These are phyloP conservation scores for Mus minutoides DNA, from an alignment of 2,797 vertebrate genomes.

Conservation along the genomic window DNA sequence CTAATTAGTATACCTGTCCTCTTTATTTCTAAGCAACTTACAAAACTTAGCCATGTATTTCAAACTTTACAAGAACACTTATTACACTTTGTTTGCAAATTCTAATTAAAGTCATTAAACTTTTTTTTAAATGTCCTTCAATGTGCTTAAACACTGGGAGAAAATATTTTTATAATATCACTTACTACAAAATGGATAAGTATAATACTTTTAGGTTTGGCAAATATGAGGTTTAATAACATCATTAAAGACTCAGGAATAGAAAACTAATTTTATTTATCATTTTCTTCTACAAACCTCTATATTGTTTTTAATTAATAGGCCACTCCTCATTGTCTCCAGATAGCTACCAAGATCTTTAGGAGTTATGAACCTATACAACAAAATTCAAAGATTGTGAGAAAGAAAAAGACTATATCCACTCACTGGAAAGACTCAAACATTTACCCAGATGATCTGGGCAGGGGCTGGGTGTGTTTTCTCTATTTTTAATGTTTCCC, in stretches of 20 bases:
- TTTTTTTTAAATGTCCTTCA: conserved; percentile 40
- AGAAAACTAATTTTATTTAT: not conserved
- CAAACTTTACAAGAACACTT: conserved; percentile 20
- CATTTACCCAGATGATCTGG: not conserved
- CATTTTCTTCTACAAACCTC: not conserved
- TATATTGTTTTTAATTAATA: not conserved
- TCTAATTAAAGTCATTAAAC: not conserved
- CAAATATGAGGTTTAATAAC: not conserved
- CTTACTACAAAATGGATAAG: not conserved
- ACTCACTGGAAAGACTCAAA: not conserved
- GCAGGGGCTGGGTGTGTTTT: not conserved
- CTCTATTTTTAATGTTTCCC: conserved; percentile 31
- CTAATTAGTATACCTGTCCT: not conserved
- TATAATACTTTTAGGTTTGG: not conserved
- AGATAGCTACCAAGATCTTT: not conserved
- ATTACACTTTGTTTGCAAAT: conserved; percentile 13
- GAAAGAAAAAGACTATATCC: not conserved
- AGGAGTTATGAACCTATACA: not conserved
- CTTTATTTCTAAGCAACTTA: conserved; percentile 12
- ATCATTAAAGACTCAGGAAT: not conserved
- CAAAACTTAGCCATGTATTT: not conserved
- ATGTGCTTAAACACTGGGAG: not conserved
- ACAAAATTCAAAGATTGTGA: not conserved
- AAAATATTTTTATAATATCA: not conserved
- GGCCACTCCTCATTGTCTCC: not conserved